phyloP scores from a whole-genome alignment of 2,113 vertebrate species.

The Castor canadensis region DNA sequence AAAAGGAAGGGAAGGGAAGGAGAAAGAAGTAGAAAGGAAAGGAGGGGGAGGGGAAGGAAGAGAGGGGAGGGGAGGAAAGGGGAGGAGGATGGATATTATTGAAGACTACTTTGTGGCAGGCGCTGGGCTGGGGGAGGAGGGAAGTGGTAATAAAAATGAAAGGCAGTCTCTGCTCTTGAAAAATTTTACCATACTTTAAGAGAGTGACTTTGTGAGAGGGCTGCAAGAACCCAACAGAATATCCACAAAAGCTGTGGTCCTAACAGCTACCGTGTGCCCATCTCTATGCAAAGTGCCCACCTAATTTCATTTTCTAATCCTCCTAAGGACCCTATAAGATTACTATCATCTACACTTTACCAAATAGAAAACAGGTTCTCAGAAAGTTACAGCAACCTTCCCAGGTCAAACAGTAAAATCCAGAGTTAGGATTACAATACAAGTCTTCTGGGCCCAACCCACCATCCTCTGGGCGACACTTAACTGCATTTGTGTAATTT shows the following conservation, averaged over 20 bases:
- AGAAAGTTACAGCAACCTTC: not conserved
- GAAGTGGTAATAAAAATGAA: not conserved
- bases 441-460: not conserved
- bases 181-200: not conserved
- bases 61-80: too few species aligned
- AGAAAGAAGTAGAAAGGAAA: fast-evolving
- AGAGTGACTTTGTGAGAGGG: not conserved
- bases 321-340: not conserved
- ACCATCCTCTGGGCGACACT: not conserved
- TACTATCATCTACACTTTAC: not conserved
- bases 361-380: not conserved
- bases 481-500: not conserved
- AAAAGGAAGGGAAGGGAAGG: too few species aligned
- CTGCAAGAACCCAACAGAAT: not conserved
- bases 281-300: not conserved
- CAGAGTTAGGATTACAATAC: not conserved
- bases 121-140: not conserved
- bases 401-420: not conserved
- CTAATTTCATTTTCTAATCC: not conserved
- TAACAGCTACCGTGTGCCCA: not conserved
- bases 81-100: not conserved
- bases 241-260: not conserved
- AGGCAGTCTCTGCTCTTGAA: not conserved
- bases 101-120: not conserved
- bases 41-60: too few species aligned